A percentile compares a stretch with the other conserved stretches of the same genome.
Evolutionary conservation across 2,888 invertebrate genomes (phyloP).

Genomic region (Imbricaverruca yamaguchii): DNA sequence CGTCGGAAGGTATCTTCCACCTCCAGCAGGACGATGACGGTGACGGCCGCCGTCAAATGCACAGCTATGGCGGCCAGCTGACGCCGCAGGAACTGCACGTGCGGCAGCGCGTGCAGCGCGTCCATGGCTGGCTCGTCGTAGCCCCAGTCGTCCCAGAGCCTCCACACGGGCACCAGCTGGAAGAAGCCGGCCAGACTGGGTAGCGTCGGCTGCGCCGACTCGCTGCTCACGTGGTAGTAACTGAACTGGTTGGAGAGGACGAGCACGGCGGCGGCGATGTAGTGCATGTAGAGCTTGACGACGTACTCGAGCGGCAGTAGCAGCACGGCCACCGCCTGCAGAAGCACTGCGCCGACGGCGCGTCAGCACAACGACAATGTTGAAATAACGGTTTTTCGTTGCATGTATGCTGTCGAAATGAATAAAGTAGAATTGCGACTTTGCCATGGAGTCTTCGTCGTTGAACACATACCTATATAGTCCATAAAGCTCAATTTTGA

Average conservation of each 20-base stretch:
- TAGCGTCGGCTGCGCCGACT: background rate
- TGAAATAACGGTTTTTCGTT: too few relatives aligned
- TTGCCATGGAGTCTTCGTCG: too few relatives aligned
- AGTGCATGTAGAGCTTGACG: constrained; percentile 47
- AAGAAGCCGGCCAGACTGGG: constrained; percentile 5
- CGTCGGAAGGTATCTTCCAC: constrained; percentile 33
- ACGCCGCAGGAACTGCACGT: constrained; percentile 37
- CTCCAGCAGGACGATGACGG: constrained; percentile 36
- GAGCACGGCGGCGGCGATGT: constrained; percentile 43
- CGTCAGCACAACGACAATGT: too few relatives aligned
- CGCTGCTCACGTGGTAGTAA: constrained; percentile 40
- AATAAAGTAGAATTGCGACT: too few relatives aligned
- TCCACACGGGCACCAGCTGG: constrained; percentile 4
- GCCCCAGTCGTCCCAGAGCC: constrained; percentile 7
- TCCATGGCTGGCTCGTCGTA: background rate
- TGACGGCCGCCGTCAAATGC: constrained; percentile 40
- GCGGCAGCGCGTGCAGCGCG: constrained; percentile 31
- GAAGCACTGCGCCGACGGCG: constrained; percentile 40
- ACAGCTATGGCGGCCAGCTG: constrained; percentile 39
- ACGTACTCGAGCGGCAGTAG: constrained; percentile 46
- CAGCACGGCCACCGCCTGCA: constrained; percentile 44
- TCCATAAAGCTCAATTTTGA: too few relatives aligned
- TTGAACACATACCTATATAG: too few relatives aligned
- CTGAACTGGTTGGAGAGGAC: constrained; percentile 44
- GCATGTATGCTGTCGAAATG: too few relatives aligned